Evolutionary conservation across 2,113 vertebrate genomes (phyloP).

Genomic region (Dasyurus viverrinus): DNA sequence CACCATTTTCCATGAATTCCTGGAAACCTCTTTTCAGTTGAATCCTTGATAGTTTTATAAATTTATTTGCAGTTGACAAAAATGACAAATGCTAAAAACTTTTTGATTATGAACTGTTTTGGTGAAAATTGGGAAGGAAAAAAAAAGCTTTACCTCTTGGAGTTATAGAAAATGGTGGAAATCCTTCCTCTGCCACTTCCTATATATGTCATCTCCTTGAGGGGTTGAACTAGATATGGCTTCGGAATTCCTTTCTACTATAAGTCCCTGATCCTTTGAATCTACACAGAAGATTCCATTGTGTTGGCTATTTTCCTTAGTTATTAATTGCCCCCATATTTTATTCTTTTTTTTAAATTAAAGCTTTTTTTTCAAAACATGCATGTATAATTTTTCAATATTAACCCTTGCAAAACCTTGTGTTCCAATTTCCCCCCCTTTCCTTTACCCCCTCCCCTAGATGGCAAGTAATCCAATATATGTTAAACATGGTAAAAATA

Average conservation of each 20-base stretch:
- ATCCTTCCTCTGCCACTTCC: neutral
- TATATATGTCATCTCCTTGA: neutral
- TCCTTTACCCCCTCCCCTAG: too few relatives aligned
- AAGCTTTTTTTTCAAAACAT: too few relatives aligned
- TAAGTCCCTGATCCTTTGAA: neutral
- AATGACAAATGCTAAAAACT: neutral
- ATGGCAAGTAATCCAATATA: too few relatives aligned
- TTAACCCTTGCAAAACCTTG: too few relatives aligned
- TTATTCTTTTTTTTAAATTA: neutral
- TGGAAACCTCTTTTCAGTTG: slow-evolving; percentile 4
- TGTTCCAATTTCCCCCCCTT: too few relatives aligned
- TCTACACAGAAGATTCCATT: neutral
- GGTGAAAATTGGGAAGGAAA: neutral
- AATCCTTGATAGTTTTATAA: neutral
- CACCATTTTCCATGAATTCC: neutral
- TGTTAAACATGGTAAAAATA: too few relatives aligned
- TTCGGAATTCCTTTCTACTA: neutral
- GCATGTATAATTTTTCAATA: too few relatives aligned
- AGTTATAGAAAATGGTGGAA: neutral
- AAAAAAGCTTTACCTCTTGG: neutral
- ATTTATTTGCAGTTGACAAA: neutral
- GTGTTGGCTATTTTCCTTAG: slow-evolving; percentile 16
- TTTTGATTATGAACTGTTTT: neutral
- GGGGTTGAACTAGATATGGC: neutral
- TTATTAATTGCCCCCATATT: neutral